Evolutionary conservation across 2,888 invertebrate species (phyloP).

Genomic region (Microctonus hyperodae): DNA sequence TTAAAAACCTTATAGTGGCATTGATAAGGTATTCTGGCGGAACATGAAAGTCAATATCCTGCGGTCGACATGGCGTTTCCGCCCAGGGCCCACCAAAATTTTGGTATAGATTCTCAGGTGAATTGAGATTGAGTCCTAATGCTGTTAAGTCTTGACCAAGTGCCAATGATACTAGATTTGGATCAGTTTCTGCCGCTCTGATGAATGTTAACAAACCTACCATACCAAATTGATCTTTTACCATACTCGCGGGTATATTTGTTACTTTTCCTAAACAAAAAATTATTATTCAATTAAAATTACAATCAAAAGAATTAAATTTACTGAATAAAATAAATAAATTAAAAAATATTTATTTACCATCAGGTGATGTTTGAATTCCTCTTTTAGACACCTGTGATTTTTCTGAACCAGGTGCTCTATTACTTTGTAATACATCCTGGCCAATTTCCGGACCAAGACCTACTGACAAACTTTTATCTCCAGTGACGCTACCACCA

Average conservation of each 20-base stretch:
- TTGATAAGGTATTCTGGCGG: constrained; percentile 99
- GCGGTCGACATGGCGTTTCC: constrained; percentile 96
- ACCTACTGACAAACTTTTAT: constrained; percentile 62
- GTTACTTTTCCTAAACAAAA: constrained; percentile 83
- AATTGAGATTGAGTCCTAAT: constrained; percentile 97
- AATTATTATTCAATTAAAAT: neutral
- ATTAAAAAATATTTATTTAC: constrained; percentile 63
- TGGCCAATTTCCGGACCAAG: constrained; percentile 62
- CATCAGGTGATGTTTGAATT: constrained; percentile 95
- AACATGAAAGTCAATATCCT: constrained; percentile 98
- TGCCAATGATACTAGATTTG: constrained; percentile 94
- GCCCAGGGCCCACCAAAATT: constrained; percentile 99
- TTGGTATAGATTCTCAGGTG: constrained; percentile 96
- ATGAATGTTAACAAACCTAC: constrained; percentile 98
- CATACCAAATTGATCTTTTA: constrained; percentile 99
- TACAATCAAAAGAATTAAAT: constrained; percentile 17
- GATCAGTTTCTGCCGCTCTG: constrained; percentile 96
- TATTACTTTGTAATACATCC: constrained; percentile 60
- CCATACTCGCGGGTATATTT: constrained; percentile 98
- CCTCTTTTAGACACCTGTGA: constrained; percentile 72
- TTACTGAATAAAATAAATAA: constrained; percentile 9
- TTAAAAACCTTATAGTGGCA: constrained; percentile 81
- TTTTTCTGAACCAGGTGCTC: constrained; percentile 59
- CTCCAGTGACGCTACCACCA: constrained; percentile 65
- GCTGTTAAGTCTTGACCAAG: constrained; percentile 98